Base-by-base conservation (phyloP, 2,888 invertebrate species). In the Andricus curvator region DNA sequence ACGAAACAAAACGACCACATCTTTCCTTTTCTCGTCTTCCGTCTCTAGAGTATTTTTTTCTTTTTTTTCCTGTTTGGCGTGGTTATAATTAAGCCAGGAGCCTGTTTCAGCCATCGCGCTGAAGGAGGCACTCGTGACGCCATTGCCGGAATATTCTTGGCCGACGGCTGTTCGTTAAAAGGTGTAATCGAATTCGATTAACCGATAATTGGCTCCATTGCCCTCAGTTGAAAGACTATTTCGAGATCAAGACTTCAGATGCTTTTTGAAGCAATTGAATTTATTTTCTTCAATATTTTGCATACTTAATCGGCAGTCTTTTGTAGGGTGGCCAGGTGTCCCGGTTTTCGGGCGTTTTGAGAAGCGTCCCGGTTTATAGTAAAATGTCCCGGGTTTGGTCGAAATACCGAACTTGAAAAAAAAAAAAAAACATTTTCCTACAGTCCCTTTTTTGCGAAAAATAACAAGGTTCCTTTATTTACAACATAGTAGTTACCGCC, bases 51-150 rank as follows among this genome's bases (percentile, higher is more conserved):
- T 51, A 20, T 66, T 78, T 78, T 8, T 37, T 37, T 37, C 6
- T 37, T 37, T 37, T 8, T 37, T 9, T 37, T 37, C 17, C 65
- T 33, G 33, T 78, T 51, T 78, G 51, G 33, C 77, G 81, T 81
- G 79, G 79, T 84, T 88, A 88, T 86, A 88, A 88, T 88, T 88
- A 88, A 86, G 85, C 79, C 64, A 22, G 81, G 83, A 62, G 77
- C 44, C 83, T 74, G 79, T 81, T 80, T 65, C 83, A 84, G 84
- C 85, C 84, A 88, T 87, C 81, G 48, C 70, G 70, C 70, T 70
- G 29, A 70, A 70, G 70, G 84, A 83, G 80, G 70, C 79, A 62
- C 77, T 56, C 76, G 66, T 82, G 87, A 86, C 86, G 84, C 84
- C 85, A 86, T 87, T 74, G 60, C 80, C 67, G 64, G 62, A 80